Base-by-base conservation (phyloP, 1,140 invertebrate species). In the Papilio xuthus region DNA sequence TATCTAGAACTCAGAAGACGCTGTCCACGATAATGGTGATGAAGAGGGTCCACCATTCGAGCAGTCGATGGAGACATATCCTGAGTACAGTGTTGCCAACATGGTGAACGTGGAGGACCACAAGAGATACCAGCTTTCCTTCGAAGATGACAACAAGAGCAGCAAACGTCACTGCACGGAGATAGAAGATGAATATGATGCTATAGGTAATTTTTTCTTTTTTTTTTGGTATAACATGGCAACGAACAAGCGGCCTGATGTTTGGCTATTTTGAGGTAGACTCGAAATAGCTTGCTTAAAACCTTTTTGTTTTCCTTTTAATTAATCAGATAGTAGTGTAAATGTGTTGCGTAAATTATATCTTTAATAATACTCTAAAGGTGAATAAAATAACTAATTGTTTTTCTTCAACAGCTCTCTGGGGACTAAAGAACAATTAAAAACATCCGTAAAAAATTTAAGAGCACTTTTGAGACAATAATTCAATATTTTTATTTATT, bases 161-260 rank as follows among this genome's bases (percentile, higher is more conserved):
- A 76, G 28, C 8, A 91, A 90, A 71, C 75, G 88, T 15, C 86
- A 84, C 47, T 87, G 88, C 26, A 89, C 86, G 0, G 90, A 90
- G 70, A 80, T 92, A 0, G 86, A 88, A 63, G 91, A 92, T 42
- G 91, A 92, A 84, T 92, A 92, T 78, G 91, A 92, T 78, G 91
- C 91, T 77, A 92, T 92, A 75, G 91, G 91, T 91, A 82, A 44
- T 56, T 47, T n/a, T 73, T 26, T 4, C 2, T 26, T 67, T 67
- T 28, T 67, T 18, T 50, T 50, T 15, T 18, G 4, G 4, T 12
- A 12, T 28, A 13, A 23, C 15, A 0, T 15, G 10, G 23, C 56
- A 53, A n/a, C 2, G 50, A 20, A 4, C 2, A n/a, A 53, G n/a
- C 18, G 15, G 15, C 50, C n/a, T 37, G 32, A 37, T n/a, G n/a